Percentiles rank a stretch among this genome's conserved stretches.
phyloP scores from a whole-genome alignment of 2,888 invertebrate genomes.

The Ptilodon capucinus region DNA sequence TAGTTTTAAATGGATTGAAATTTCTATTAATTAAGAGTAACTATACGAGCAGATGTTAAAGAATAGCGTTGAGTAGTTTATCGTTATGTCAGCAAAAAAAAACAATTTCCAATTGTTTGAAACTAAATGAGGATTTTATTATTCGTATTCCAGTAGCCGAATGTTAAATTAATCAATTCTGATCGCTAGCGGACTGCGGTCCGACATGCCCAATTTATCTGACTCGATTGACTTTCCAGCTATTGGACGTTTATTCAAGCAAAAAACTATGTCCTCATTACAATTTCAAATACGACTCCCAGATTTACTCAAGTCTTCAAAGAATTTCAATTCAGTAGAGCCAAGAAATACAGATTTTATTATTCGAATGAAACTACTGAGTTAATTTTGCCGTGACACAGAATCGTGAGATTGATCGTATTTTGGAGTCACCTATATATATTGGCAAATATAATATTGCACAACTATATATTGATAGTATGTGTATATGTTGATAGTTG shows the following conservation, averaged over 20 bases:
- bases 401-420: slow-evolving; percentile 4
- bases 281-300: slow-evolving; percentile 44
- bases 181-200: slow-evolving; percentile 7
- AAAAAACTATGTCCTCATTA: slow-evolving; percentile 40
- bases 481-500: too few relatives aligned
- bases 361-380: neutral
- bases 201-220: slow-evolving; percentile 26
- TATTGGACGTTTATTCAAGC: slow-evolving; percentile 28
- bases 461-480: too few relatives aligned
- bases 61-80: too few relatives aligned
- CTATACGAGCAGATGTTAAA: too few relatives aligned
- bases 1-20: too few relatives aligned
- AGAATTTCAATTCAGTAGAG: slow-evolving; percentile 10
- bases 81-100: neutral
- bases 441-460: too few relatives aligned
- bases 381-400: slow-evolving; percentile 6
- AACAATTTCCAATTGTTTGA: slow-evolving; percentile 1
- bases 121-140: neutral
- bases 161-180: slow-evolving; percentile 19
- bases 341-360: neutral
- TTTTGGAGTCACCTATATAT: neutral
- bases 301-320: slow-evolving; percentile 13
- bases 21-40: too few relatives aligned
- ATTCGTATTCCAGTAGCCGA: neutral
- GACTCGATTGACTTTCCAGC: slow-evolving; percentile 20